Conservation (phyloP, 2,113 vertebrate genomes). For the Grantiella picta region DNA sequence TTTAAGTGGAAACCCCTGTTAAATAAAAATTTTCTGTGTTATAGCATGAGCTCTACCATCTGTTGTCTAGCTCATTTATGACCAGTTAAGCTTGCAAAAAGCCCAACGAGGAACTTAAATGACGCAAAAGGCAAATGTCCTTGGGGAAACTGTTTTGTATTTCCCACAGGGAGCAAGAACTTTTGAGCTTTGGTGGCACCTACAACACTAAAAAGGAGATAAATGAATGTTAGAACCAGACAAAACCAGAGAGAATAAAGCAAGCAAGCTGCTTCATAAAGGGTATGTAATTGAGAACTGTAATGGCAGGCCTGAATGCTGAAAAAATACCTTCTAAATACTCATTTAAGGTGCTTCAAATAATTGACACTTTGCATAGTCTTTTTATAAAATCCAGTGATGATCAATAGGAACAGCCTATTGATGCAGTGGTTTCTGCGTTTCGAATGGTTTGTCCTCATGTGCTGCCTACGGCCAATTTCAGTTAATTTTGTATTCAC, state of each 20-base stretch:
- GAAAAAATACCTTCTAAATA: not conserved
- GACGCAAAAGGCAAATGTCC: not conserved
- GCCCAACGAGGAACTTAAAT: not conserved
- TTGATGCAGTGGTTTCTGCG: not conserved
- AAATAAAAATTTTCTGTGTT: not conserved
- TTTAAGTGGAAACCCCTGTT: conserved; percentile 10
- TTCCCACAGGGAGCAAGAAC: not conserved
- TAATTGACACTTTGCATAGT: not conserved
- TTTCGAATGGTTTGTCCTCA: not conserved
- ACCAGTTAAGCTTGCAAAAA: not conserved
- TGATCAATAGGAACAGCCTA: not conserved
- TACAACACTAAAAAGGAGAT: not conserved
- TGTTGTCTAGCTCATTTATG: conserved; percentile 35
- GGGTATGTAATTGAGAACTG: not conserved
- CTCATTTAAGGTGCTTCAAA: not conserved
- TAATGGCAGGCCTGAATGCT: not conserved
- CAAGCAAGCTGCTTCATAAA: not conserved
- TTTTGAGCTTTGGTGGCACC: not conserved
- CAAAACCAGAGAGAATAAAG: not conserved
- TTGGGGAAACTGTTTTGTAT: not conserved
- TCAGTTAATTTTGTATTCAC: not conserved
- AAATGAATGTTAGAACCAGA: not conserved
- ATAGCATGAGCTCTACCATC: conserved; percentile 9
- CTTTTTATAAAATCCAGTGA: not conserved
- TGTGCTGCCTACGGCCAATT: not conserved